Evolutionary conservation across 1,140 invertebrate species (phyloP).

Genomic region (Drosophila tropicalis): DNA sequence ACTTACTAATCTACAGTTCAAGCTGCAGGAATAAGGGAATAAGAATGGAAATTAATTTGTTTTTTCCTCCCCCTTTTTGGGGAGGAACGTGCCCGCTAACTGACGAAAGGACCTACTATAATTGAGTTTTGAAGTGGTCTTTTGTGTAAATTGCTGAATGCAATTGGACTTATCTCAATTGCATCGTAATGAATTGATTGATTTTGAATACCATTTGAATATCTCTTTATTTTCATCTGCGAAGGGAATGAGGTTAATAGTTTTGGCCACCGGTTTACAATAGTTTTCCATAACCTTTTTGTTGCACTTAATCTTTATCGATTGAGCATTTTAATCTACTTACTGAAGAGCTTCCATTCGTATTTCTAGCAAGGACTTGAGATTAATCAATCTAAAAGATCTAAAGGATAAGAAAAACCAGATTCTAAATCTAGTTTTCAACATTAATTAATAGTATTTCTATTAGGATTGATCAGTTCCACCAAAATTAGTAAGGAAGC

Average conservation of each 20-base stretch:
- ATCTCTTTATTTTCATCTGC: not conserved
- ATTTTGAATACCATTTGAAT: not conserved
- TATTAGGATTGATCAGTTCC: too few relatives aligned
- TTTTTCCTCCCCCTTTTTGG: not conserved
- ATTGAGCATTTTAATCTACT: too few relatives aligned
- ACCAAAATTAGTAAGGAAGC: too few relatives aligned
- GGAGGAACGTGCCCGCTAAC: not conserved
- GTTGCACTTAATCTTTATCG: too few relatives aligned
- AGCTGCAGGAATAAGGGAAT: not conserved
- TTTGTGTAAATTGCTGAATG: not conserved
- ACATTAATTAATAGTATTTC: too few relatives aligned
- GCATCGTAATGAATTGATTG: not conserved
- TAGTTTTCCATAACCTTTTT: too few relatives aligned
- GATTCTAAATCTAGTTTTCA: too few relatives aligned
- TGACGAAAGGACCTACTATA: not conserved
- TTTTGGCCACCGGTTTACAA: too few relatives aligned
- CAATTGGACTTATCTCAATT: not conserved
- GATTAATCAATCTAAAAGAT: too few relatives aligned
- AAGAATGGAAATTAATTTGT: not conserved
- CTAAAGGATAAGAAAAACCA: too few relatives aligned
- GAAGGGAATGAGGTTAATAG: not conserved
- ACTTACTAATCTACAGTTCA: slow-evolving; percentile 8
- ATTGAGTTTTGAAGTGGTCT: not conserved
- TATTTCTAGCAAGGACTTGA: too few relatives aligned
- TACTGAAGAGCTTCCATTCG: too few relatives aligned